A percentile compares a stretch with the other conserved stretches of the same genome.
Evolutionary conservation across 2,888 invertebrate genomes (phyloP).

Genomic region (Eilema depressum): DNA sequence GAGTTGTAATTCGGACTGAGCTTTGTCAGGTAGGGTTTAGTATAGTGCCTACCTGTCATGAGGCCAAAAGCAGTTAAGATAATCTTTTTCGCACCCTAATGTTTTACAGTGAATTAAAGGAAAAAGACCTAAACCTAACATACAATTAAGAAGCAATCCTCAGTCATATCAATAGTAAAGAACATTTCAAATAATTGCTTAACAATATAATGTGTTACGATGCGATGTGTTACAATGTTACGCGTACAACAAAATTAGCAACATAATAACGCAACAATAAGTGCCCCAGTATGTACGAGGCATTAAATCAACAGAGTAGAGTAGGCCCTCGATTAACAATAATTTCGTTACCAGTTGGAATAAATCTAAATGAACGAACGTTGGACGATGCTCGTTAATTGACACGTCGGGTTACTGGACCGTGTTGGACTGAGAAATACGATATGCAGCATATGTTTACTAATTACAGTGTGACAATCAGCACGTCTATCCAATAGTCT

Average conservation of each 20-base stretch:
- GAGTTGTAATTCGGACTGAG: too few relatives aligned
- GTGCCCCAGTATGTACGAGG: not conserved
- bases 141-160: not conserved
- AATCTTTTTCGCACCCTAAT: not conserved
- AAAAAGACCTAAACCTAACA: too few relatives aligned
- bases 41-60: too few relatives aligned
- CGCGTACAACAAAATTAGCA: not conserved
- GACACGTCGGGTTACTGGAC: conserved; percentile 77
- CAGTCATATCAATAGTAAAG: too few relatives aligned
- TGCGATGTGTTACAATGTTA: not conserved
- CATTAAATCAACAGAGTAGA: conserved; percentile 45
- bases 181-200: not conserved
- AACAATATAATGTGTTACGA: not conserved
- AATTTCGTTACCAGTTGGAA: conserved; percentile 74
- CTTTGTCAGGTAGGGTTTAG: too few relatives aligned
- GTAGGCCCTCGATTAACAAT: conserved; percentile 65
- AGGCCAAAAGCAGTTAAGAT: too few relatives aligned
- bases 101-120: too few relatives aligned
- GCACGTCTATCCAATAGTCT: conserved; percentile 49
- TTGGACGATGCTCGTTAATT: conserved; percentile 69
- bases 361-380: conserved; percentile 75
- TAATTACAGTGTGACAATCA: conserved; percentile 71
- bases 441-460: conserved; percentile 66
- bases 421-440: conserved; percentile 66
- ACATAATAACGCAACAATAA: not conserved